Evolutionary conservation across 2,797 vertebrate species (phyloP).

Genomic region (Podarcis lilfordi): DNA sequence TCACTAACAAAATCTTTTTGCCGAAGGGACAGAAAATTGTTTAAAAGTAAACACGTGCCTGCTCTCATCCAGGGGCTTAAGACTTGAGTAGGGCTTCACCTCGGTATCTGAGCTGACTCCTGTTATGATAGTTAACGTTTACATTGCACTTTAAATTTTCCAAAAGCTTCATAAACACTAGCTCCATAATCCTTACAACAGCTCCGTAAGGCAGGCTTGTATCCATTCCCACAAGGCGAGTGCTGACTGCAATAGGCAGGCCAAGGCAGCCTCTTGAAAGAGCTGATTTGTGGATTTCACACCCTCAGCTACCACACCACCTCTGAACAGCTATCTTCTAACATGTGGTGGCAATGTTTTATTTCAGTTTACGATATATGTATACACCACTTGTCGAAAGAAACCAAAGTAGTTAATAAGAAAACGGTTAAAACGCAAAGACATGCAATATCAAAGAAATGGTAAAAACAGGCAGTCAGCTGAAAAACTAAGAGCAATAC

Average conservation of each 20-base stretch:
- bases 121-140: background rate
- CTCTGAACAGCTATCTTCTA: background rate
- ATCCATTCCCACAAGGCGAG: background rate
- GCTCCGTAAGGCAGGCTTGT: background rate
- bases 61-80: background rate
- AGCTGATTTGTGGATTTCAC: background rate
- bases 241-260: fast-evolving
- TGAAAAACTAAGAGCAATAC: background rate
- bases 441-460: background rate
- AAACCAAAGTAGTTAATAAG: too few relatives aligned
- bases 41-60: background rate
- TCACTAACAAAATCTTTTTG: background rate
- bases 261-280: background rate
- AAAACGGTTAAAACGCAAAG: too few relatives aligned
- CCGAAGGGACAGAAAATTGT: background rate
- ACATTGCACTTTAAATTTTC: background rate
- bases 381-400: too few relatives aligned
- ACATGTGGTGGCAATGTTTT: too few relatives aligned
- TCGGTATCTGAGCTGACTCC: background rate
- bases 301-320: background rate
- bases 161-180: background rate
- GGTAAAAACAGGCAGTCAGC: background rate
- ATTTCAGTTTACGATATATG: background rate
- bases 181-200: background rate
- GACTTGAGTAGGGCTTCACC: too few relatives aligned